Evolutionary conservation across 2,113 vertebrate species (phyloP), one percentile per base, ranked within the genome.

Genomic region (Gobio gobio): DNA sequence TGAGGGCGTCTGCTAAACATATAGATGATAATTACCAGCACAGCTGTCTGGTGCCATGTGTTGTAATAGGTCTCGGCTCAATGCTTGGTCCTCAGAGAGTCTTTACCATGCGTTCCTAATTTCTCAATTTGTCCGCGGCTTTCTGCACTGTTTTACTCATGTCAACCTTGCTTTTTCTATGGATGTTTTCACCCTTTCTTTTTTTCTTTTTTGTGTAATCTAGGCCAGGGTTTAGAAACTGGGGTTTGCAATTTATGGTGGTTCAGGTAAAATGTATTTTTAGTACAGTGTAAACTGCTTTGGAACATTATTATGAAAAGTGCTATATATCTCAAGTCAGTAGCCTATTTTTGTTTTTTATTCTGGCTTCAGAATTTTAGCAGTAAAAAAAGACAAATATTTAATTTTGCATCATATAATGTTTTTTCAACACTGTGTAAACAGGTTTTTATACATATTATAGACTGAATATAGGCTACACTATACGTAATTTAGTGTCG

Each of bases 41-140:
- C 93, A 92, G 92, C 94, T 93, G 93, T 91, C 91, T 91, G 78
- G 90, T 93, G 91, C 92, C 93, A 91, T 89, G 91, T 89, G 91
- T 90, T 90, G 84, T 93, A 94, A 94, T 92, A 92, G 93, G 92
- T 92, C 91, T 93, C 83, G 88, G 91, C 90, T 92, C 93, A 88
- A 87, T 81, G 58, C 83, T 78, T 54, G 88, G 89, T 92, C 93
- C 94, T 93, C 86, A 12, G 94, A 94, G 93, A 94, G 89, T 90
- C 85, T 75, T 88, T 81, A 85, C 87, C 81, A 85, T 89, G 86
- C 84, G 59, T 90, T 90, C 90, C 91, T 95, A 94, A 95, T 94
- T 94, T 93, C 93, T 93, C 93, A 94, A 94, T 94, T 94, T 94
- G 92, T 94, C 92, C 89, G 36, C 86, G 85, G 90, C 89, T 87